Conservation (phyloP, 2,888 invertebrate genomes). For the Morpho achilles region DNA sequence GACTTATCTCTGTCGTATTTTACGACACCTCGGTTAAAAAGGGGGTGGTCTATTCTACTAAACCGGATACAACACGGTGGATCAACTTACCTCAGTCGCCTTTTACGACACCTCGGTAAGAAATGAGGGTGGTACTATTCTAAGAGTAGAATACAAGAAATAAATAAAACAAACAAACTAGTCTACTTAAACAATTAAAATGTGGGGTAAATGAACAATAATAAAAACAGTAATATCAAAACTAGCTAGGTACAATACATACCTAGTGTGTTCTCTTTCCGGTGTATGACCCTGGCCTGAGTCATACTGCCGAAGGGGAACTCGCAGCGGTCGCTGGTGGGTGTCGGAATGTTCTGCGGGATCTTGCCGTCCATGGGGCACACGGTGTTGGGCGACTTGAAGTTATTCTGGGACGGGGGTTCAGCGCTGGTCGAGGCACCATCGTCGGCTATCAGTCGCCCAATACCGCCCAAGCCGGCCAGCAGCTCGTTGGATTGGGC, state of each 20-base stretch:
- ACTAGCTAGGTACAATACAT: slow-evolving; percentile 18
- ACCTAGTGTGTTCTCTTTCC: slow-evolving; percentile 81
- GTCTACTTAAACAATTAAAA: too few relatives aligned
- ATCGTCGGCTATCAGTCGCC: slow-evolving; percentile 33
- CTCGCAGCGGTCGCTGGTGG: slow-evolving; percentile 78
- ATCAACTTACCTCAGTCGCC: too few relatives aligned
- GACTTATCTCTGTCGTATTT: too few relatives aligned
- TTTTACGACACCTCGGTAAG: too few relatives aligned
- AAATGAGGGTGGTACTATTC: too few relatives aligned
- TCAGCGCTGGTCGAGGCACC: slow-evolving; percentile 58
- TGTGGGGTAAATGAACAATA: too few relatives aligned
- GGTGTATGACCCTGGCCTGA: slow-evolving; percentile 91
- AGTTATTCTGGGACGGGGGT: slow-evolving; percentile 70
- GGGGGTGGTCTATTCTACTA: too few relatives aligned
- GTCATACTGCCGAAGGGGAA: slow-evolving; percentile 96
- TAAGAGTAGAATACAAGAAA: too few relatives aligned
- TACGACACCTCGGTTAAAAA: too few relatives aligned
- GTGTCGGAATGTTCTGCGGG: slow-evolving; percentile 77
- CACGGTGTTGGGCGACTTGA: slow-evolving; percentile 92
- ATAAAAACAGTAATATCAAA: too few relatives aligned
- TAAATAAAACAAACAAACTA: too few relatives aligned
- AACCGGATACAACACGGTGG: too few relatives aligned
- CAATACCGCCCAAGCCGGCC: slow-evolving; percentile 60
- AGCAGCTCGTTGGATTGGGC: slow-evolving; percentile 54
- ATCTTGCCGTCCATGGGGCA: slow-evolving; percentile 90